Evolutionary conservation across 2,888 invertebrate species (phyloP).

Genomic region (Pocota personata): DNA sequence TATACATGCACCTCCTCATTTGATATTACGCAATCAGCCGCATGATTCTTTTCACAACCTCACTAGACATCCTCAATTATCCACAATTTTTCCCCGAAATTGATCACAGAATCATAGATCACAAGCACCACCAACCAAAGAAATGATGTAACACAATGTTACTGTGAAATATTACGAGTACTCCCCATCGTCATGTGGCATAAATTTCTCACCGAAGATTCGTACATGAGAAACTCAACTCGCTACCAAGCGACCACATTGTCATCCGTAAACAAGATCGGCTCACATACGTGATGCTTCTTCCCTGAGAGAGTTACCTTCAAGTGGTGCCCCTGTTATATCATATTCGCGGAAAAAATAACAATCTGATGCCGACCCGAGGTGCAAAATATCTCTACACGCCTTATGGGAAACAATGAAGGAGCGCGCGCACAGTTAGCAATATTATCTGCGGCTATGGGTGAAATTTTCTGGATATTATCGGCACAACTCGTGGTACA

Average conservation of each 20-base stretch:
- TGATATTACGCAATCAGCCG: not conserved
- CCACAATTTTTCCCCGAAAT: slow-evolving; percentile 37
- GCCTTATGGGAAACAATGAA: slow-evolving; percentile 52
- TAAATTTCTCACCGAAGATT: slow-evolving; percentile 42
- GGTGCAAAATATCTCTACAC: slow-evolving; percentile 50
- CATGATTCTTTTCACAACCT: slow-evolving; percentile 21
- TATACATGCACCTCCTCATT: not conserved
- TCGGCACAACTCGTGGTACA: slow-evolving; percentile 29
- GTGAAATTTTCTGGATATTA: slow-evolving; percentile 42
- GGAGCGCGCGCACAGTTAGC: slow-evolving; percentile 26
- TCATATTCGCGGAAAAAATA: slow-evolving; percentile 71
- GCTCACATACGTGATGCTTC: slow-evolving; percentile 54
- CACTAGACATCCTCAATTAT: slow-evolving; percentile 38
- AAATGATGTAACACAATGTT: slow-evolving; percentile 47
- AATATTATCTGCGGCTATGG: slow-evolving; percentile 10
- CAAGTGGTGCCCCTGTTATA: slow-evolving; percentile 60
- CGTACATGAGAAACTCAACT: slow-evolving; percentile 35
- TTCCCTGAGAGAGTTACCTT: slow-evolving; percentile 63
- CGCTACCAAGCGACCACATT: slow-evolving; percentile 33
- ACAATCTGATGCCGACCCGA: slow-evolving; percentile 44
- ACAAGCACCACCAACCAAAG: slow-evolving; percentile 1
- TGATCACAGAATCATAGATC: slow-evolving; percentile 55
- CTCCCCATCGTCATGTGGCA: slow-evolving; percentile 24
- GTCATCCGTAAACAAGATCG: slow-evolving; percentile 63
- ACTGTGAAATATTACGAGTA: not conserved